Conservation (phyloP, 37 sponge, comb jelly and placozoan species). For the Eunapius fragilis region DNA sequence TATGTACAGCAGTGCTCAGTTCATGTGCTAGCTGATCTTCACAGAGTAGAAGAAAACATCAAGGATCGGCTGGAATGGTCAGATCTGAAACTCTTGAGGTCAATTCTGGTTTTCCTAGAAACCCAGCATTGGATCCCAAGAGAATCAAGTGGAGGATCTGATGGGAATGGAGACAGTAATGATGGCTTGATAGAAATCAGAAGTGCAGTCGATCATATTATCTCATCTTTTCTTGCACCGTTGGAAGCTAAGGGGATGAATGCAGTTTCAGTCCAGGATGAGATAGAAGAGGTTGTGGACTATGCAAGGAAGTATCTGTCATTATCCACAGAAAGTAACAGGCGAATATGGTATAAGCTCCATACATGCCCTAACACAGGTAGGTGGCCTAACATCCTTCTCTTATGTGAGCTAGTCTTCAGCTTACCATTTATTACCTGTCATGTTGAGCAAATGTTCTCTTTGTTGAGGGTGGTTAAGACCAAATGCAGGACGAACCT, state of each 20-base stretch:
- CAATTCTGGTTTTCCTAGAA: constrained; percentile 21
- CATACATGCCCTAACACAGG: constrained; percentile 36
- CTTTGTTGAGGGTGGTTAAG: constrained; percentile 34
- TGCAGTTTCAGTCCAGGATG: constrained; percentile 28
- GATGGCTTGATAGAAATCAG: constrained; percentile 5
- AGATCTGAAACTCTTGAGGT: constrained; percentile 3
- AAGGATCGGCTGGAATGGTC: constrained; percentile 17
- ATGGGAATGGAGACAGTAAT: neutral
- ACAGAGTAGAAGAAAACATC: constrained; percentile 33
- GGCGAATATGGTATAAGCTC: too few species aligned
- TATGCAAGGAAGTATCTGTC: constrained; percentile 47
- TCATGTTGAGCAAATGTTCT: constrained; percentile 52
- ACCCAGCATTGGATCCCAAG: constrained; percentile 14
- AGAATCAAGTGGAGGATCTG: neutral
- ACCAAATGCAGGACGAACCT: constrained; percentile 29
- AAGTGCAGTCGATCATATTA: constrained; percentile 46
- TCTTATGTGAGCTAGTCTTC: constrained; percentile 38
- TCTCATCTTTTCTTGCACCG: constrained; percentile 8
- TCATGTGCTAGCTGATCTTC: constrained; percentile 18
- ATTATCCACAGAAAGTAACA: constrained; percentile 30
- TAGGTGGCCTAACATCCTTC: constrained; percentile 53
- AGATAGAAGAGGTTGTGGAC: constrained; percentile 46
- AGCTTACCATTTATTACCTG: constrained; percentile 48
- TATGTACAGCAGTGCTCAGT: constrained; percentile 3
- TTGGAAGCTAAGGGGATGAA: constrained; percentile 54